These are phyloP conservation scores for Priocnemis perturbator DNA, from an alignment of 2,888 invertebrate species.

Conservation along the genomic window DNA sequence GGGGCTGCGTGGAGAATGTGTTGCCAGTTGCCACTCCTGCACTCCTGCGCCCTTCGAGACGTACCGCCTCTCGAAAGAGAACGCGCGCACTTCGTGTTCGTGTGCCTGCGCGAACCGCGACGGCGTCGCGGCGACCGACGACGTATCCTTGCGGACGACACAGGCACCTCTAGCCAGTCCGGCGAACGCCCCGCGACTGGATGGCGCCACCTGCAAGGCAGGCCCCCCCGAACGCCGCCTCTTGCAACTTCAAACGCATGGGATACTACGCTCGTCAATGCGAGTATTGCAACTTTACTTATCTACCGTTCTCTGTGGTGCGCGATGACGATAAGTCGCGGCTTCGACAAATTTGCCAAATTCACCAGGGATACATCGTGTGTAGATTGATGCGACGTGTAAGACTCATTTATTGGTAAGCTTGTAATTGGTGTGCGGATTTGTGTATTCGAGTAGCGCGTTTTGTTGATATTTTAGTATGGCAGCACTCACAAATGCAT, in stretches of 20 bases:
- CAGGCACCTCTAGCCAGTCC: slow-evolving; percentile 49
- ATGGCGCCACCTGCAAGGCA: slow-evolving; percentile 61
- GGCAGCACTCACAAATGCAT: too few species aligned
- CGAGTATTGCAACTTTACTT: too few species aligned
- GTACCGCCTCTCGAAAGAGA: slow-evolving; percentile 37
- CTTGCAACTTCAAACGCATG: slow-evolving; percentile 40
- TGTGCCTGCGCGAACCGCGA: slow-evolving; percentile 47
- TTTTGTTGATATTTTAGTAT: too few species aligned
- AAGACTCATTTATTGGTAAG: too few species aligned
- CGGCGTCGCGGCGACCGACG: slow-evolving; percentile 50
- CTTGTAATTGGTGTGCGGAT: too few species aligned
- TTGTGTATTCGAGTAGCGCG: too few species aligned
- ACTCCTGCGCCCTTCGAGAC: slow-evolving; percentile 45
- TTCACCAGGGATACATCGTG: too few species aligned
- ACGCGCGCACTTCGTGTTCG: slow-evolving; percentile 50
- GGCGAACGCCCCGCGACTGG: slow-evolving; percentile 53
- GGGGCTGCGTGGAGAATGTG: neutral
- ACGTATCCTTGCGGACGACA: slow-evolving; percentile 52
- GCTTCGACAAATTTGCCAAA: too few species aligned
- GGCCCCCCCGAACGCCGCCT: slow-evolving; percentile 28
- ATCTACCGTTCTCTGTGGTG: too few species aligned
- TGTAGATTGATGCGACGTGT: too few species aligned
- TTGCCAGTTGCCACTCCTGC: too few species aligned
- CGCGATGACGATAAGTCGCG: too few species aligned
- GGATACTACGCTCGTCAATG: slow-evolving; percentile 19